Evolutionary conservation across 2,113 vertebrate species (phyloP), one percentile per base, ranked within the genome.

Genomic region (Phrynocephalus versicolor): DNA sequence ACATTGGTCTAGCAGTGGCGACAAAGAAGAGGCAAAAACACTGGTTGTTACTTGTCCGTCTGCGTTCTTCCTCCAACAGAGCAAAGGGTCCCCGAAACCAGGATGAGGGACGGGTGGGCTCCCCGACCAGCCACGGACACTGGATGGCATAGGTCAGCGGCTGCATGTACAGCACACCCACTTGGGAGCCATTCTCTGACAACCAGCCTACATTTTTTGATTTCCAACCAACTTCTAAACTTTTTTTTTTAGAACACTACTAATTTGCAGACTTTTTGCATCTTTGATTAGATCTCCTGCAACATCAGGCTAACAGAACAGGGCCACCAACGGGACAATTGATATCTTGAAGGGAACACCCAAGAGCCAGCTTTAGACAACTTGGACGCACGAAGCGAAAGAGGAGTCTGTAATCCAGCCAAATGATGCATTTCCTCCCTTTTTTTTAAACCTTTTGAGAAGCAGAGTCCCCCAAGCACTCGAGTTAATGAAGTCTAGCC

Each of bases 1-100:
- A 99, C 98, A 96, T 99, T 99, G 96, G 98, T 99, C 98, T 99
- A 97, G 94, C 94, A 94, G 95, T 90, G 94, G 94, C 94, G 96
- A 97, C 92, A 97, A 93, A 97, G 94, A 95, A 96, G 96, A 96
- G 93, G 97, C 93, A 95, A 96, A 97, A 96, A 95, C 97, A 83
- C 93, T 92, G 95, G 95, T 96, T 91, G 94, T 96, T 97, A 96
- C 90, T 91, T 93, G 93, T 93, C 19, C 37, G 86, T 94, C 90
- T 93, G 88, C 90, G 95, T 94, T 95, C 94, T 95, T 94, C 91
- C 41, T 51, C 15, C 9, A 96, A 94, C 85, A 92, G 95, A 93
- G 93, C 93, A 91, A 67, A 94, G 89, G 95, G 92, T 92, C 95
- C 94, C 94, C 95, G 92, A 86, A 95, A 94, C 91, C 94, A 93